These are phyloP conservation scores for Anolis carolinensis DNA, from an alignment of 2,113 vertebrate species.

Conservation along the genomic window DNA sequence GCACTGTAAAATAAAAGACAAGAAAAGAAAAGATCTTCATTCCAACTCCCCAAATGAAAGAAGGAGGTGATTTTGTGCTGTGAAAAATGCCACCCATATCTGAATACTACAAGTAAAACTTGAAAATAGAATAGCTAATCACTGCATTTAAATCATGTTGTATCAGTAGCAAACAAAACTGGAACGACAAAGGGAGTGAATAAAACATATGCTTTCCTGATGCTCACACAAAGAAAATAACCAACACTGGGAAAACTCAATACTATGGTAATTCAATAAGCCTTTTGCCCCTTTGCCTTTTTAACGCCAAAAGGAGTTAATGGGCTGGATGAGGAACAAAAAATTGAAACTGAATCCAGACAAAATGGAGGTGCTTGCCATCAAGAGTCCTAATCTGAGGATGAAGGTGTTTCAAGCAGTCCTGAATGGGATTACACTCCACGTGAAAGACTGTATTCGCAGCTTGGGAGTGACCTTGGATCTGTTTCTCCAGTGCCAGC, in stretches of 20 bases:
- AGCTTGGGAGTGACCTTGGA: too few species aligned
- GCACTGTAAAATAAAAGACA: neutral
- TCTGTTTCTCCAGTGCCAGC: too few species aligned
- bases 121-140: neutral
- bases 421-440: too few species aligned
- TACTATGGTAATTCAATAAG: neutral
- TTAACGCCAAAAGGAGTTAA: neutral
- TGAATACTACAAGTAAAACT: neutral
- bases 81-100: neutral
- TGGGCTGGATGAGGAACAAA: too few species aligned
- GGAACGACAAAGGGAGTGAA: neutral
- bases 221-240: neutral
- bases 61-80: neutral
- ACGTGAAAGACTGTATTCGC: too few species aligned
- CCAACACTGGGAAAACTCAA: neutral
- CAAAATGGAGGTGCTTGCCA: too few species aligned
- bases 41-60: neutral
- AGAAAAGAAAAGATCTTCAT: too few species aligned
- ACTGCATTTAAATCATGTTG: neutral
- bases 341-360: too few species aligned
- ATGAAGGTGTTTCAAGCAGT: too few species aligned
- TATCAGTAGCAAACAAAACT: neutral
- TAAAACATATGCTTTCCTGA: neutral
- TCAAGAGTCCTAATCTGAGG: too few species aligned
- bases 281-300: slow-evolving; percentile 10